Base-by-base conservation (phyloP, 2,888 invertebrate genomes). In the Drosophila helvetica region DNA sequence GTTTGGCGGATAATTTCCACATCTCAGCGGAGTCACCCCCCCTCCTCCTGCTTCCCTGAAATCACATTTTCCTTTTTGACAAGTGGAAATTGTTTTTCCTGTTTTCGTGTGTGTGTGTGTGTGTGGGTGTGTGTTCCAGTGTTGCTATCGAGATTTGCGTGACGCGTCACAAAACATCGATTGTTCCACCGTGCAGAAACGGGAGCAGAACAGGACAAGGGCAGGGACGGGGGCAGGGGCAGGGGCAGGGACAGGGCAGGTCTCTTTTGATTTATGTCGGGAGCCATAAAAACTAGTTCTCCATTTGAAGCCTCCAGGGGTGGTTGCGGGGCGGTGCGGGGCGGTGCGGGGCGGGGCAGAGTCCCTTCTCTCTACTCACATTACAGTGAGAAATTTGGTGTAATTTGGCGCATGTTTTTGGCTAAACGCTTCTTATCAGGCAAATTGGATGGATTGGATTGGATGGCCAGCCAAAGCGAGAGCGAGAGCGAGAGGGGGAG, bases 351-450 rank as follows among this genome's bases (percentile, higher is more conserved):
- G 25, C 7, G 45, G 61, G 59, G 46, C 18, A 22, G 22, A 22
- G 22, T 22, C 5, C 22, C 22, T 4, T 22, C 22, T 15, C 33
- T 15, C 38, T n/a, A 47, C 42, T 70, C 87, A 61, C 81, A 88
- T 88, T 71, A 71, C 81, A 87, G 68, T 87, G 88, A 89, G 85
- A 89, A 83, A 83, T 83, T 83, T 73, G 77, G 55, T 87, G 89
- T 83, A 83, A 83, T 83, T 83, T 83, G 79, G 83, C 89, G 85
- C 81, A 83, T 83, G 89, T 89, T 88, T 87, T 78, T 68, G 67
- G 89, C 77, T 89, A 89, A 83, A 83, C 88, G 82, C 86, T 87
- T 88, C 89, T 83, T 83, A 83, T 83, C 88, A 89, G 83, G 89
- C 88, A 89, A 89, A 89, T 83, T 83, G 87, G 73, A 75, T 84